Conservation (phyloP, 2,888 invertebrate genomes). For the Therioaphis trifolii region DNA sequence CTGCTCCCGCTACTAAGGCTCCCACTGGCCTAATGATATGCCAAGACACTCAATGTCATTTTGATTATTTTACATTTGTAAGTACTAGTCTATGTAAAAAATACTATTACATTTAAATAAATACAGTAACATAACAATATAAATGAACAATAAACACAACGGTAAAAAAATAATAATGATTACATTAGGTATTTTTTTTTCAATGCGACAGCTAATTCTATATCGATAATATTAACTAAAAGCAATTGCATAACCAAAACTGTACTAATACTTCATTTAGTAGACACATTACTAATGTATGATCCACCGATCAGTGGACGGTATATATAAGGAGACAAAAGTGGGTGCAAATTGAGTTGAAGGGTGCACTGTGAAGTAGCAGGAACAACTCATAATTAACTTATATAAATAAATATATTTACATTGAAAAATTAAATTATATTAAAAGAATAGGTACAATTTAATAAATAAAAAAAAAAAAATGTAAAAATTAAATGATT, state of each 20-base stretch:
- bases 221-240: conserved; percentile 23
- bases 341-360: background rate
- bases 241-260: conserved; percentile 34
- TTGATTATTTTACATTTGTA: conserved; percentile 49
- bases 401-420: conserved; percentile 26
- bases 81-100: conserved; percentile 49
- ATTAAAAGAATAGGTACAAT: background rate
- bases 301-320: background rate
- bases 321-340: background rate
- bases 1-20: conserved; percentile 62
- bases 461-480: background rate
- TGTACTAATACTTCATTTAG: background rate
- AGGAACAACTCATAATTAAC: conserved; percentile 51
- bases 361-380: conserved; percentile 45
- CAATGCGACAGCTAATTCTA: background rate
- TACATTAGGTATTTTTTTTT: conserved; percentile 9
- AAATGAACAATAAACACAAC: conserved; percentile 17
- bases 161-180: conserved; percentile 3
- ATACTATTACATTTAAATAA: conserved; percentile 22
- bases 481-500: background rate
- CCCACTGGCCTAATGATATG: conserved; percentile 62
- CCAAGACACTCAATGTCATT: conserved; percentile 61
- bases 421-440: conserved; percentile 32
- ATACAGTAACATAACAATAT: background rate
- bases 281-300: background rate